These are phyloP conservation scores for Acanthosepion esculentum DNA, from an alignment of 2,888 invertebrate genomes.

Conservation along the genomic window DNA sequence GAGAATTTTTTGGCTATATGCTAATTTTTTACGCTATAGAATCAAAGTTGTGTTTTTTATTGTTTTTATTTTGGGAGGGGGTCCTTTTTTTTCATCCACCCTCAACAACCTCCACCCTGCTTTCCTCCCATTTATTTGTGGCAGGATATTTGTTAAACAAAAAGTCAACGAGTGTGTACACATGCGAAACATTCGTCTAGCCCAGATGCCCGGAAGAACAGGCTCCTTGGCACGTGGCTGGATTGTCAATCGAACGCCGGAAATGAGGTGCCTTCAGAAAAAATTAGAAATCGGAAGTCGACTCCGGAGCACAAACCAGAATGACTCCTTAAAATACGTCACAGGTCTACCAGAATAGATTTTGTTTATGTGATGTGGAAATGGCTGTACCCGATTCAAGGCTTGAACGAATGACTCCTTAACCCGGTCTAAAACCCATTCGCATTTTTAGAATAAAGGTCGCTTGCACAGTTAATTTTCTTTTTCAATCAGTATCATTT, in stretches of 20 bases:
- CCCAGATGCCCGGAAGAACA: not conserved
- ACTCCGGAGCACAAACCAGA: not conserved
- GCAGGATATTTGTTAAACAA: conserved; percentile 6
- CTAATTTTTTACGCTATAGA: too few species aligned
- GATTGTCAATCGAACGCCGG: not conserved
- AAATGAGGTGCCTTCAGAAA: not conserved
- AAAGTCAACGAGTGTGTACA: not conserved
- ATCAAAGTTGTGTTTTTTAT: too few species aligned
- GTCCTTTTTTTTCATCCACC: too few species aligned
- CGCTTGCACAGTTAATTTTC: too few species aligned
- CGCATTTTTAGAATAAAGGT: too few species aligned
- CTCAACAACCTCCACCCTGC: too few species aligned
- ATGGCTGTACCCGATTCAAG: too few species aligned
- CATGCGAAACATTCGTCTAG: not conserved
- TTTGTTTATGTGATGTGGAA: not conserved
- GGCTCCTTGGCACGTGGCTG: not conserved
- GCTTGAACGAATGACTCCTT: not conserved
- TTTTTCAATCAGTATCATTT: too few species aligned
- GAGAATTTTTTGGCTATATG: too few species aligned
- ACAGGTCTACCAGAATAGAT: not conserved
- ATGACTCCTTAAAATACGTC: not conserved
- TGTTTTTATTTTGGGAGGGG: too few species aligned
- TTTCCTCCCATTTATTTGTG: too few species aligned
- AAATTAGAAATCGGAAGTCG: not conserved
- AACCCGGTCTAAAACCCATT: too few species aligned